Evolutionary conservation across 2,888 invertebrate species (phyloP).

Genomic region (Autographa gamma): DNA sequence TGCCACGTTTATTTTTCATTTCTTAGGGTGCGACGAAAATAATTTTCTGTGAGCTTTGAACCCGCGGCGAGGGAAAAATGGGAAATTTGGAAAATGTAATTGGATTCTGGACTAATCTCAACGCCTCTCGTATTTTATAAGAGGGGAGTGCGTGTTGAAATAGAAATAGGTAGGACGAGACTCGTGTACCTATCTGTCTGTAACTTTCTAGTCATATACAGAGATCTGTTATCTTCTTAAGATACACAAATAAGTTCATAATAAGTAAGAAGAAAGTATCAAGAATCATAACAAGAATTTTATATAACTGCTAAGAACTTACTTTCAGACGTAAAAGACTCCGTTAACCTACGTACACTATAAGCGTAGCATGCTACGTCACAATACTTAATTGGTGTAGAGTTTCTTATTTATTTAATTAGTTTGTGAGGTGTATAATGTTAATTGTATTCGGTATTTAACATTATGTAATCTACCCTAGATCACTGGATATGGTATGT

Average conservation of each 20-base stretch:
- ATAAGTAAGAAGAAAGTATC: too few species aligned
- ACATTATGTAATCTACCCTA: too few species aligned
- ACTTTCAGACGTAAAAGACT: too few species aligned
- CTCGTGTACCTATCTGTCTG: conserved; percentile 5
- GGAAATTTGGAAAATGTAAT: conserved; percentile 87
- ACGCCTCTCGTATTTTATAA: conserved; percentile 79
- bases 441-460: too few species aligned
- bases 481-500: too few species aligned
- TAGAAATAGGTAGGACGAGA: conserved; percentile 63
- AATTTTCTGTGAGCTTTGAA: conserved; percentile 88
- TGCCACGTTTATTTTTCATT: conserved; percentile 86
- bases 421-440: too few species aligned
- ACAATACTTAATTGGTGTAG: too few species aligned
- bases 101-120: conserved; percentile 86
- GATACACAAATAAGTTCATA: neutral
- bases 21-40: conserved; percentile 85
- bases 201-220: conserved; percentile 17
- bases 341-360: too few species aligned
- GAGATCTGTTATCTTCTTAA: neutral
- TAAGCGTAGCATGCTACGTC: too few species aligned
- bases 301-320: too few species aligned
- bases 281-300: too few species aligned
- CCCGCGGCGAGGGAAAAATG: conserved; percentile 84
- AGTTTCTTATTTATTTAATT: too few species aligned
- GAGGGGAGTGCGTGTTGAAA: conserved; percentile 78